Percentiles rank a stretch among this genome's conserved stretches.
phyloP scores from a whole-genome alignment of 2,113 vertebrate species.

The Ailurus styani region DNA sequence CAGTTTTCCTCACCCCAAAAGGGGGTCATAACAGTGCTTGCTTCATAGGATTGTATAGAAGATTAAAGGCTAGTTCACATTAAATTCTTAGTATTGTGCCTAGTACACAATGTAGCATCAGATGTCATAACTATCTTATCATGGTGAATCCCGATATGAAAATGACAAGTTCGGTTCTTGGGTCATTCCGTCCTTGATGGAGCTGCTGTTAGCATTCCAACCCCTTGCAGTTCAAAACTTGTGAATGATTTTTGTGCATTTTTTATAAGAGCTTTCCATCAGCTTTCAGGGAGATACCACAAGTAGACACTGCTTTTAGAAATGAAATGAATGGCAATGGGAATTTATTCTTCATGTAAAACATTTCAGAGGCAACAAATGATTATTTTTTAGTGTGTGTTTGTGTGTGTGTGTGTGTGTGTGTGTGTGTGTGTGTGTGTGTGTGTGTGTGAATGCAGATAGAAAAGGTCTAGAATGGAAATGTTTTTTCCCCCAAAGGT shows the following conservation, averaged over 20 bases:
- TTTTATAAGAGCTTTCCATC: neutral
- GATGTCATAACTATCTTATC: neutral
- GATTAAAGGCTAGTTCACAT: neutral
- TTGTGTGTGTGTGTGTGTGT: no score
- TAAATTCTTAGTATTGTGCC: neutral
- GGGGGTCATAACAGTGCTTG: neutral
- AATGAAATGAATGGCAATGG: neutral
- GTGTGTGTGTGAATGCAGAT: neutral
- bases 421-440: neutral
- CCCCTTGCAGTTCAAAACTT: neutral
- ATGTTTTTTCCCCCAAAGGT: neutral
- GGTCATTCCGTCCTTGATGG: neutral
- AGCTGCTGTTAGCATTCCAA: neutral
- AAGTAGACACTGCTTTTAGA: neutral
- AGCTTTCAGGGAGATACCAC: neutral
- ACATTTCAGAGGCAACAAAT: neutral
- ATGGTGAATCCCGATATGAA: neutral
- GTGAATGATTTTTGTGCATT: neutral
- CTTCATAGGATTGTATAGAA: neutral
- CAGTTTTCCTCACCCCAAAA: neutral
- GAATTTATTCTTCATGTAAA: neutral
- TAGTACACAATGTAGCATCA: neutral
- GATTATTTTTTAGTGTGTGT: neutral
- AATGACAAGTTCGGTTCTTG: neutral
- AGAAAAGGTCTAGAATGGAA: neutral